Evolutionary conservation across 2,888 invertebrate genomes (phyloP), one percentile per base, ranked within the genome.

Genomic region (Apantesis nais): DNA sequence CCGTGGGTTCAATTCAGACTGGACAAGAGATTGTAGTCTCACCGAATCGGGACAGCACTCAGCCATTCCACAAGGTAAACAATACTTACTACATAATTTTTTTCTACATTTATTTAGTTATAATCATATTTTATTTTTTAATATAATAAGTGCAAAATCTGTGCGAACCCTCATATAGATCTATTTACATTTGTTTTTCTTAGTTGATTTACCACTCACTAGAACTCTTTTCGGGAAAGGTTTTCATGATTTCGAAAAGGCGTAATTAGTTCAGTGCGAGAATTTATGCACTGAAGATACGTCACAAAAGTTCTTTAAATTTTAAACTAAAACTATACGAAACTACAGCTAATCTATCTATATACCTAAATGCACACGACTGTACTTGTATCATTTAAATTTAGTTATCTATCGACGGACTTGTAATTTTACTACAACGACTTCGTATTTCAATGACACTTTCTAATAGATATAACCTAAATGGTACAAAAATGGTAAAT

Each of bases 1-100:
- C 98, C 75, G 98, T 98, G 89, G 98, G 98, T 88, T 98, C 98
- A 67, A 96, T 98, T 88, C 98, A 98, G 95, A 98, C 98, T 82
- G 97, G 97, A 85, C 98, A 98, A 91, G 98, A 99, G 95, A 97
- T 98, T 82, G 97, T 98, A 82, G 97, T 98, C 84, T 98, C 98
- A 85, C 98, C 98, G 81, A 98, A 98, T 93, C 96, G 98, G 88
- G 98, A 98, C 92, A 96, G 98, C 92, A 97, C 97, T 95, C 97
- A 96, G 86, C 95, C 97, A 83, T 96, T 97, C 91, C 97, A 97
- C 91, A 97, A 98, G 97, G 98, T 98, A 88, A 52, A 67, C 64
- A 22, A 67, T n/a, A 31, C 31, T 63, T 34, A 58, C 25, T 62
- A n/a, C 3, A 25, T 37, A 37, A n/a, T 48, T 62, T 29, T 0